phyloP scores from a whole-genome alignment of 1,140 invertebrate species.

The Ridgeia piscesae region DNA sequence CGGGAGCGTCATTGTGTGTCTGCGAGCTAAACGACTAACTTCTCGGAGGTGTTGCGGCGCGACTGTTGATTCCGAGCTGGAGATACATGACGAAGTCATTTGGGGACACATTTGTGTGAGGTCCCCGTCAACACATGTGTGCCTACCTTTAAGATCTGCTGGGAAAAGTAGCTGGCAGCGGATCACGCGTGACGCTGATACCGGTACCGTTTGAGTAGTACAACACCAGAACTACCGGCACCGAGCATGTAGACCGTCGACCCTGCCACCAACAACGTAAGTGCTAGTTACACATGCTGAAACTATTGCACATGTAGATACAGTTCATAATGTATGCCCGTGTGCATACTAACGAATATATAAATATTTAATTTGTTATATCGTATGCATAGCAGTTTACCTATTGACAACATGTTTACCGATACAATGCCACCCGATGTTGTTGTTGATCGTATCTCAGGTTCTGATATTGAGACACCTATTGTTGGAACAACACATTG shows the following conservation, averaged over 20 bases:
- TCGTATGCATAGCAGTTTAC: no score
- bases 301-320: neutral
- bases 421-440: no score
- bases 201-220: neutral
- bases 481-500: no score
- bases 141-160: neutral
- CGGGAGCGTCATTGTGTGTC: neutral
- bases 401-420: no score
- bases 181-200: neutral
- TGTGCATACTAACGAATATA: neutral
- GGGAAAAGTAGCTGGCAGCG: neutral
- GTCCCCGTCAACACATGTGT: neutral
- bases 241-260: neutral
- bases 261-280: neutral
- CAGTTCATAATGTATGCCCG: neutral
- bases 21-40: neutral
- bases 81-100: neutral
- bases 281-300: neutral
- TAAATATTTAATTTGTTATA: no score
- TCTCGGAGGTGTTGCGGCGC: neutral
- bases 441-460: no score
- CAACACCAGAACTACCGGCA: neutral
- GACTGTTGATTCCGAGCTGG: neutral
- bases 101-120: neutral
- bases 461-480: no score